Percentiles rank a stretch among this genome's conserved stretches.
phyloP scores from a whole-genome alignment of 2,888 invertebrate species.

The Leptopilina drosophilae region DNA sequence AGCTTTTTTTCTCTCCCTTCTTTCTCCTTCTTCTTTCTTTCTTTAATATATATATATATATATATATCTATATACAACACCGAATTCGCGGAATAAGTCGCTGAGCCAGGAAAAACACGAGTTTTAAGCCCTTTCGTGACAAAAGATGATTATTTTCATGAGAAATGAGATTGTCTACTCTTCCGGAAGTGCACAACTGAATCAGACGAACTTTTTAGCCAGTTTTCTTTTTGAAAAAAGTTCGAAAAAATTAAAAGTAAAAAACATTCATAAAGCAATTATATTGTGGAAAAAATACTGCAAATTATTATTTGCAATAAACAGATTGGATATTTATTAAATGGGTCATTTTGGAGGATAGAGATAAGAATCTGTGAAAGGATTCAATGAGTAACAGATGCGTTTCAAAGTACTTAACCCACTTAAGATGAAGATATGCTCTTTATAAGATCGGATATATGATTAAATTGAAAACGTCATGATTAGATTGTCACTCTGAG shows the following conservation, averaged over 20 bases:
- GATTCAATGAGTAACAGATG: constrained; percentile 28
- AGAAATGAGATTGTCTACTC: constrained; percentile 37
- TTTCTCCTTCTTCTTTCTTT: background rate
- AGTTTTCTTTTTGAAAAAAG: background rate
- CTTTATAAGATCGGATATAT: background rate
- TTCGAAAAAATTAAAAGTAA: background rate
- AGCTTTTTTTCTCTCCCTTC: too few species aligned
- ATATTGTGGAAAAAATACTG: background rate
- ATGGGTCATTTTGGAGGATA: background rate
- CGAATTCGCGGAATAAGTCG: constrained; percentile 34
- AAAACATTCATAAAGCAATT: too few species aligned
- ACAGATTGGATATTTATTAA: background rate
- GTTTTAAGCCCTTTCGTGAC: constrained; percentile 27
- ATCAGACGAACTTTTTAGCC: constrained; percentile 2
- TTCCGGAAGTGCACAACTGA: constrained; percentile 32
- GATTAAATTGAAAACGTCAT: background rate
- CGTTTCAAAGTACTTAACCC: background rate
- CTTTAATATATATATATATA: background rate
- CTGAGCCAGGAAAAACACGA: constrained; percentile 26
- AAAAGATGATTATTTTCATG: constrained; percentile 37
- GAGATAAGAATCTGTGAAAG: constrained; percentile 11
- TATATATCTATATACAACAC: constrained; percentile 9
- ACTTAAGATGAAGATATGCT: background rate
- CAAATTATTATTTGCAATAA: background rate
- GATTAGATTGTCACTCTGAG: constrained; percentile 3